Evolutionary conservation across 2,113 vertebrate species (phyloP).

Genomic region (Alligator sinensis): DNA sequence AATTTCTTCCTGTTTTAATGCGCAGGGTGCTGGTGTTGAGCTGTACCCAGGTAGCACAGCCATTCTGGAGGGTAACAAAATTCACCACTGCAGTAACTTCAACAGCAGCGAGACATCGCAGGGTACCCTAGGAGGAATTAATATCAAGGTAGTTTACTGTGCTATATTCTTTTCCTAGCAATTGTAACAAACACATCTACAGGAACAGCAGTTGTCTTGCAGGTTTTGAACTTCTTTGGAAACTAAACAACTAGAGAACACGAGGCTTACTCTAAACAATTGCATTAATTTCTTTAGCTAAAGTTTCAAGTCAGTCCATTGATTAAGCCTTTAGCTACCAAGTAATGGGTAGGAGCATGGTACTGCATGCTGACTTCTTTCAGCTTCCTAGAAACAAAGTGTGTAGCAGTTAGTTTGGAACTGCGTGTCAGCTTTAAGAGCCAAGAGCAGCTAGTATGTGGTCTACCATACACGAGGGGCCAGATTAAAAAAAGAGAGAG

Average conservation of each 20-base stretch:
- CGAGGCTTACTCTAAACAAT: neutral
- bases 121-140: constrained; percentile 63
- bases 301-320: neutral
- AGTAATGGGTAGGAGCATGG: too few relatives aligned
- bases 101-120: constrained; percentile 55
- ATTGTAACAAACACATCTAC: neutral
- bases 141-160: constrained; percentile 60
- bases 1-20: neutral
- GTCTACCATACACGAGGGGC: too few relatives aligned
- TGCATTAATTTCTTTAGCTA: neutral
- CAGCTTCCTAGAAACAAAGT: neutral
- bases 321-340: neutral
- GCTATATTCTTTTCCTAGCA: neutral
- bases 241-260: neutral
- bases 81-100: constrained; percentile 70
- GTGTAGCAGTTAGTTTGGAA: neutral
- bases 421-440: neutral
- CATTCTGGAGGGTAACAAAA: constrained; percentile 68
- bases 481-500: too few relatives aligned
- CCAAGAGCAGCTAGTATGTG: neutral
- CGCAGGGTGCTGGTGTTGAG: constrained; percentile 68
- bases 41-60: constrained; percentile 67
- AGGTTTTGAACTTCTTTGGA: neutral
- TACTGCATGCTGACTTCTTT: neutral
- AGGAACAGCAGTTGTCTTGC: neutral